Evolutionary conservation across 2,113 vertebrate genomes (phyloP).

Genomic region (Ceuthmochares aereus): DNA sequence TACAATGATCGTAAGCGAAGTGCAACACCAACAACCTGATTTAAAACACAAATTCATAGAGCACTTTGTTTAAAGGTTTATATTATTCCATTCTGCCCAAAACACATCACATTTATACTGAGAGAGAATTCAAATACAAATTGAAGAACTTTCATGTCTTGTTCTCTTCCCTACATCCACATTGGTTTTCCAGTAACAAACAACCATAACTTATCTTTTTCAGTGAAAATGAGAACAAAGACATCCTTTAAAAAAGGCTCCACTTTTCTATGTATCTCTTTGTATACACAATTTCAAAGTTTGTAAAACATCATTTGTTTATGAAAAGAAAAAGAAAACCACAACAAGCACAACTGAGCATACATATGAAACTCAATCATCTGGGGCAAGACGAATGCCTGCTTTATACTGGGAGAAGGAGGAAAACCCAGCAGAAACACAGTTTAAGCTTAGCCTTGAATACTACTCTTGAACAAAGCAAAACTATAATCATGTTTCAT

Average conservation of each 20-base stretch:
- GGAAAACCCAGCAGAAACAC: neutral
- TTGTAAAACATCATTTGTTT: neutral
- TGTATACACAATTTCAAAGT: neutral
- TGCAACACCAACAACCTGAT: neutral
- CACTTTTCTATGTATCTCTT: neutral
- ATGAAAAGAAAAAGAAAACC: neutral
- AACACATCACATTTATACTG: neutral
- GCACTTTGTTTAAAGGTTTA: neutral
- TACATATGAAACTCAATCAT: neutral
- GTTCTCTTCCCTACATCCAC: neutral
- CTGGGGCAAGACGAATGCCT: constrained; percentile 1
- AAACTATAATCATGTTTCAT: constrained; percentile 15
- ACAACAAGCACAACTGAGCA: neutral
- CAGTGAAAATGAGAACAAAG: constrained; percentile 3
- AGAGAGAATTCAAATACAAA: neutral
- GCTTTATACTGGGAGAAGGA: neutral
- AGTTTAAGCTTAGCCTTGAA: neutral
- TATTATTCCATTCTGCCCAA: neutral
- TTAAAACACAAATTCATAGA: neutral
- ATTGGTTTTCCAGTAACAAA: neutral
- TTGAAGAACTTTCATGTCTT: neutral
- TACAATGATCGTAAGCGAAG: neutral
- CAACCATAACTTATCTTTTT: neutral
- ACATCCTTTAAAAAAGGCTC: neutral
- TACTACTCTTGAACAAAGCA: neutral